Evolutionary conservation across 2,797 vertebrate genomes (phyloP), one percentile per base, ranked within the genome.

Genomic region (Lagorchestes hirsutus): DNA sequence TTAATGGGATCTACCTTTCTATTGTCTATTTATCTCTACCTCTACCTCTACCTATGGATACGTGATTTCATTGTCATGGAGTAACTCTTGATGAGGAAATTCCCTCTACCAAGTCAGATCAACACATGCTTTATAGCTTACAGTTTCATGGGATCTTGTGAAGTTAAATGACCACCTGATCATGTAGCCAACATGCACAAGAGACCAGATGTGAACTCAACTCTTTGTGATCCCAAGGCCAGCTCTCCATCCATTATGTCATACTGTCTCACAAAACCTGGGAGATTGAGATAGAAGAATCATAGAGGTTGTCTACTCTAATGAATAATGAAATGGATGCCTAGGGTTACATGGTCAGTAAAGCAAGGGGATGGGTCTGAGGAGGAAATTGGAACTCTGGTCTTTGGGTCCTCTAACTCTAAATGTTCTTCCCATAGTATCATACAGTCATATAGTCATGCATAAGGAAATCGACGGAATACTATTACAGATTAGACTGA

Each of bases 21-120:
- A 92, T n/a, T 90, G 92, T 40, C 90, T 28, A 94, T 67, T 93
- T 3, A 74, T 74, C 12, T 95, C 12, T 94, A 94, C 5, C 22
- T 74, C 67, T 74, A 40, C 12, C 28, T 40, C n/a, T 24, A 74
- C 18, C n/a, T 24, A 74, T 24, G 18, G n/a, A 24, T 50, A 9
- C 50, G 27, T 87, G 40, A 27, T 46, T 46, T 27, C 40, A 87
- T 50, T 87, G 74, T 50, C 74, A 46, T 46, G 27, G 18, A 9
- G 22, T 1, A 82, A 82, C 5, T 46, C 74, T 22, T 46, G 40
- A 40, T 87, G n/a, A 0, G n/a, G n/a, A 74, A 40, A 74, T 40
- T 74, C 18, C 67, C 67, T 74, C 6, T 40, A 22, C 34, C 34
- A n/a, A n/a, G n/a, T n/a, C 14, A 67, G 62, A 67, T n/a, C 16